phyloP scores from a whole-genome alignment of 2,797 vertebrate genomes.

The Semotilus atromaculatus region DNA sequence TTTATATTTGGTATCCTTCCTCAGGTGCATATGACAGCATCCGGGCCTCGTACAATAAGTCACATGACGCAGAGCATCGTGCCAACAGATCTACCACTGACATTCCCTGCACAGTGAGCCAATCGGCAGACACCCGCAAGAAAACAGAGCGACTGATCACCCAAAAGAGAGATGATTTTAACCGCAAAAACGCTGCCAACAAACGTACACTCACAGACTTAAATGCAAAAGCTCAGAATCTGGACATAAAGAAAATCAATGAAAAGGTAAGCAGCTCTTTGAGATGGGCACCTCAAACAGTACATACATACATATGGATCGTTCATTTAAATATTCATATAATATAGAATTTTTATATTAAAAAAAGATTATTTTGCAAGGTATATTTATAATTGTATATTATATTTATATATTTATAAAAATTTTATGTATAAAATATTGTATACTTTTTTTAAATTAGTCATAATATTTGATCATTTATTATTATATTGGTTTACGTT shows the following conservation, averaged over 20 bases:
- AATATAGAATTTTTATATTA: not conserved
- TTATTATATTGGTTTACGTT: not conserved
- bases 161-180: conserved; percentile 84
- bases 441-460: not conserved
- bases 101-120: conserved; percentile 83
- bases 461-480: not conserved
- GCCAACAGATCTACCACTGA: conserved; percentile 82
- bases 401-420: not conserved
- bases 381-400: not conserved
- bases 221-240: conserved; percentile 65
- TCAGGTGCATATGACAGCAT: conserved; percentile 95
- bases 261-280: conserved; percentile 82
- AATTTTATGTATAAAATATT: not conserved
- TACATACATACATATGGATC: not conserved
- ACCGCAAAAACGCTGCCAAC: conserved; percentile 87
- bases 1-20: not conserved
- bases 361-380: not conserved
- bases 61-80: conserved; percentile 81
- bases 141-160: conserved; percentile 82
- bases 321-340: not conserved
- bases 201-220: conserved; percentile 84
- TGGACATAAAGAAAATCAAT: conserved; percentile 88
- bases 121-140: conserved; percentile 83
- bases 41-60: conserved; percentile 83
- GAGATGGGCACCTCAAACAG: not conserved